These are phyloP conservation scores for Catamblyrhynchus diadema DNA, from an alignment of 2,797 vertebrate genomes.

Conservation along the genomic window DNA sequence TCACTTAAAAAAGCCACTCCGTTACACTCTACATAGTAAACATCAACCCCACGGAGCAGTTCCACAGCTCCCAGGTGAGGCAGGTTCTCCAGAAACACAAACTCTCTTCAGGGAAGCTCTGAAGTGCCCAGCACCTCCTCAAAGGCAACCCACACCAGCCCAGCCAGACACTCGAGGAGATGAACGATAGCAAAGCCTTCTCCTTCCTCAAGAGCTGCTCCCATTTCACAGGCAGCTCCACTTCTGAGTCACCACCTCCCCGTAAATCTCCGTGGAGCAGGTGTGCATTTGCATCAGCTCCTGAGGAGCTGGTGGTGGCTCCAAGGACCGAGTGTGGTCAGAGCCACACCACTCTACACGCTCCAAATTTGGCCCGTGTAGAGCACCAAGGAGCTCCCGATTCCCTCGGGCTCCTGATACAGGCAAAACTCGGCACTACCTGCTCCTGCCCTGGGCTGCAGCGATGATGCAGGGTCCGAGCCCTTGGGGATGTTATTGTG, in stretches of 20 bases:
- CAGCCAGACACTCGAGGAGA: background rate
- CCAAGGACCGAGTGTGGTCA: background rate
- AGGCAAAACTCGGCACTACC: background rate
- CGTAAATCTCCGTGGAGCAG: background rate
- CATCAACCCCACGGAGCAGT: background rate
- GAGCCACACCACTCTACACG: background rate
- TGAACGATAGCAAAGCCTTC: background rate
- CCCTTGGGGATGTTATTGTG: background rate
- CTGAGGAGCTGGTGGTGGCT: background rate
- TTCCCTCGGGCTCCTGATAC: background rate
- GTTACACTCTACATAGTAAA: background rate
- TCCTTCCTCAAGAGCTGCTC: background rate
- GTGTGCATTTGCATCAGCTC: background rate
- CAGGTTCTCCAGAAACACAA: background rate
- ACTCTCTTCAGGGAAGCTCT: background rate
- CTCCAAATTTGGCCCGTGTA: background rate
- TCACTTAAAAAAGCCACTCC: background rate
- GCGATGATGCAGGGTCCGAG: background rate
- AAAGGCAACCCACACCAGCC: background rate
- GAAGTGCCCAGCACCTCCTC: background rate
- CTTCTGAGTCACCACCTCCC: conserved; percentile 21
- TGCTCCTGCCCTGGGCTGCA: background rate
- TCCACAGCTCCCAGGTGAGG: background rate
- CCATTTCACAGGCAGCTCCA: background rate
- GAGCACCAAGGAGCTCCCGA: background rate